These are phyloP conservation scores for Scelioninae gen. 1 DNA, from an alignment of 2,888 invertebrate genomes.

Conservation along the genomic window DNA sequence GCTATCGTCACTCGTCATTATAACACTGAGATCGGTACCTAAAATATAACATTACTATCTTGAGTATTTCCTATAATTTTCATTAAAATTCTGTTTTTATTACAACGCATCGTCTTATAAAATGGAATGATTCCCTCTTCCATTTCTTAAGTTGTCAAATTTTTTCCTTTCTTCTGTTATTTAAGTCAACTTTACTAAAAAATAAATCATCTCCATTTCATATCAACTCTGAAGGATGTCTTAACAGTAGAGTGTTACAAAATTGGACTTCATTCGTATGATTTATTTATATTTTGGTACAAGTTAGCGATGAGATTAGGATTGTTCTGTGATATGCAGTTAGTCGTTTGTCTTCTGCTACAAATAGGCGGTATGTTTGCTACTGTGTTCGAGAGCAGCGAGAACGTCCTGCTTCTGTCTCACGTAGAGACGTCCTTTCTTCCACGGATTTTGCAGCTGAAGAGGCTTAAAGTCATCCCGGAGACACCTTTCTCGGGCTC, in stretches of 20 bases:
- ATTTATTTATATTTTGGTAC: constrained; percentile 47
- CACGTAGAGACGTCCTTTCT: constrained; percentile 96
- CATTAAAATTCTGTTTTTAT: constrained; percentile 6
- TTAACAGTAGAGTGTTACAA: constrained; percentile 47
- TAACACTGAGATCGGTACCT: constrained; percentile 80
- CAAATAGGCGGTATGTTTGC: constrained; percentile 89
- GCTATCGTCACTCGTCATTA: constrained; percentile 43
- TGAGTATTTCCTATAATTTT: constrained; percentile 74
- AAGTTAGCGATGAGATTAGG: constrained; percentile 44
- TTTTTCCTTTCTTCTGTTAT: not conserved
- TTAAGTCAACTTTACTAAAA: constrained; percentile 14
- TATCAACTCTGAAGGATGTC: constrained; percentile 27
- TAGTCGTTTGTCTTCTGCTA: constrained; percentile 72
- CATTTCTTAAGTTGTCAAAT: not conserved
- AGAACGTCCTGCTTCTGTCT: constrained; percentile 95
- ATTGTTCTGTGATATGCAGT: constrained; percentile 50
- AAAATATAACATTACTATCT: constrained; percentile 78
- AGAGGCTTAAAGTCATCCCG: constrained; percentile 97
- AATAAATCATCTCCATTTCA: constrained; percentile 45
- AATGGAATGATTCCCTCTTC: constrained; percentile 47
- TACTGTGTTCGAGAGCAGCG: constrained; percentile 94
- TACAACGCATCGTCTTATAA: constrained; percentile 63
- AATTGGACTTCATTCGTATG: constrained; percentile 50
- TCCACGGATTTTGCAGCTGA: constrained; percentile 97
- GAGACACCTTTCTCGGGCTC: constrained; percentile 96